These are phyloP conservation scores for Sisyra nigra DNA, from an alignment of 2,888 invertebrate genomes.

Conservation along the genomic window DNA sequence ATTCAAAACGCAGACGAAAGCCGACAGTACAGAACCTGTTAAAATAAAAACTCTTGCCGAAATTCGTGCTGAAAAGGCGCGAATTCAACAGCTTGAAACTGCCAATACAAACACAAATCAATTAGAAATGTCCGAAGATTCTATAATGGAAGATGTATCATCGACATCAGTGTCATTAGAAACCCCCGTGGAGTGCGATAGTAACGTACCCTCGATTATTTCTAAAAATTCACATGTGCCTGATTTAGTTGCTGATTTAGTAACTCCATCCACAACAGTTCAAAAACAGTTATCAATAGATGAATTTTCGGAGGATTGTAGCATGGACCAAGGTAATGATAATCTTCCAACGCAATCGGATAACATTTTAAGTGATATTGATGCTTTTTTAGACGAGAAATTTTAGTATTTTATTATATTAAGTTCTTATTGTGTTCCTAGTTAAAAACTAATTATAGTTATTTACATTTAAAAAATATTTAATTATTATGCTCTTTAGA, in stretches of 20 bases:
- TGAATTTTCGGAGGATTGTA: background rate
- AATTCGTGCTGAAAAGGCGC: conserved; percentile 22
- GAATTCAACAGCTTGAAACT: conserved; percentile 9
- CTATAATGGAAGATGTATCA: conserved; percentile 2
- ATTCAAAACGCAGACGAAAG: too few species aligned
- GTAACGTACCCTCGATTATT: conserved; percentile 6
- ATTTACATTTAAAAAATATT: background rate
- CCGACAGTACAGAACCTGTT: conserved; percentile 11
- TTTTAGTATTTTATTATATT: conserved; percentile 8
- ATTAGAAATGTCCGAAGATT: background rate
- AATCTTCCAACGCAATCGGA: conserved; percentile 13
- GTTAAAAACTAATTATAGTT: background rate
- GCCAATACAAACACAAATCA: background rate
- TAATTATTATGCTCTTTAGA: background rate
- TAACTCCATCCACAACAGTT: background rate
- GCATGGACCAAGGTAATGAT: background rate
- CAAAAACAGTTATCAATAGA: background rate
- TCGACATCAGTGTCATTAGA: conserved; percentile 12
- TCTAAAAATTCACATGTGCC: conserved; percentile 1
- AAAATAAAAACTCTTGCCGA: conserved; percentile 28
- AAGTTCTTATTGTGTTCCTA: conserved; percentile 6
- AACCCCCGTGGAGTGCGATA: conserved; percentile 6
- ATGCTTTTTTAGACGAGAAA: conserved; percentile 24
- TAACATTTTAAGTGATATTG: conserved; percentile 27
- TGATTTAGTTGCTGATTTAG: conserved; percentile 1